These are phyloP conservation scores for Ophraella communa DNA, from an alignment of 2,888 invertebrate species.

Conservation along the genomic window DNA sequence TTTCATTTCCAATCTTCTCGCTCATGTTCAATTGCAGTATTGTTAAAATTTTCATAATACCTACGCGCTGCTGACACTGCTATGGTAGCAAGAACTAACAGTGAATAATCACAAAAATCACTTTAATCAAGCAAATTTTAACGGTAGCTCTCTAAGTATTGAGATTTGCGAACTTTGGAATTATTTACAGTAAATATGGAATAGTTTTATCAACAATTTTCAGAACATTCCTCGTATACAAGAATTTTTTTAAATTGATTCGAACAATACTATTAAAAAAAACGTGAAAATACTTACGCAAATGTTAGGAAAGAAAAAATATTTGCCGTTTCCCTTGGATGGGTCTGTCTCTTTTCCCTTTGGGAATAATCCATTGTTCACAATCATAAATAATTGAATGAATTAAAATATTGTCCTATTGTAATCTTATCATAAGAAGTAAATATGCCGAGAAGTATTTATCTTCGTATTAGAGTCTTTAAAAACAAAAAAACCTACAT, in stretches of 20 bases:
- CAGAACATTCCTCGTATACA: neutral
- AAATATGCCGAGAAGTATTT: neutral
- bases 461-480: neutral
- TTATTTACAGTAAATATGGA: no score
- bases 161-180: no score
- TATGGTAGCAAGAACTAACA: no score
- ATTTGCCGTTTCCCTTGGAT: slow-evolving; percentile 45
- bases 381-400: neutral
- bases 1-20: no score
- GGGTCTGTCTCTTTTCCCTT: slow-evolving; percentile 39
- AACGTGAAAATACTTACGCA: slow-evolving; percentile 37
- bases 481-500: neutral
- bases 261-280: neutral
- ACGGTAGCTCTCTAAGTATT: no score
- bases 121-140: no score
- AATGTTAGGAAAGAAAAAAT: slow-evolving; percentile 43
- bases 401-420: neutral
- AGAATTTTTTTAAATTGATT: neutral
- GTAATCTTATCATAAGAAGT: slow-evolving; percentile 3
- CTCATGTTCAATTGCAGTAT: no score
- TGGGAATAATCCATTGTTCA: slow-evolving; percentile 42
- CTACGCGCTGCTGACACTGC: no score
- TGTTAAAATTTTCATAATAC: no score
- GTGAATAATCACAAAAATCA: no score
- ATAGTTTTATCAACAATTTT: no score